A percentile compares a stretch with the other conserved stretches of the same genome.
phyloP scores from a whole-genome alignment of 2,113 vertebrate species.

The Pseudonaja textilis region DNA sequence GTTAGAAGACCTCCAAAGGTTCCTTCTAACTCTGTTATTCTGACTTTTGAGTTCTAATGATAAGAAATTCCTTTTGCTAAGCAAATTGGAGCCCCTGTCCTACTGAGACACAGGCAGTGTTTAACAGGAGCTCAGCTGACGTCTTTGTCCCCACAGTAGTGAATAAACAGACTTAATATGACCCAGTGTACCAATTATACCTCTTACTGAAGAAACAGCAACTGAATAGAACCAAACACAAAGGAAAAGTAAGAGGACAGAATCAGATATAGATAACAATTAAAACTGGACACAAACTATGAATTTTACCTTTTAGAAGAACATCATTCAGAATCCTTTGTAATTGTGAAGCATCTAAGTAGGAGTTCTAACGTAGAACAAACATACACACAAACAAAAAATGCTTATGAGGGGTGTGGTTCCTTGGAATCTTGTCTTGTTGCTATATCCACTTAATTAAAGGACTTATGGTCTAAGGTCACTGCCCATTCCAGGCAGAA shows the following conservation, averaged over 20 bases:
- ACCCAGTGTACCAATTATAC: neutral
- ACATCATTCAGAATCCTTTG: conserved; percentile 72
- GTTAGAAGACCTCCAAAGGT: neutral
- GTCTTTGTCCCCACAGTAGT: neutral
- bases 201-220: neutral
- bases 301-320: conserved; percentile 64
- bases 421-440: neutral
- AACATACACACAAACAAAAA: conserved; percentile 6
- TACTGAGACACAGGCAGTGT: neutral
- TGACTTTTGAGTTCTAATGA: neutral
- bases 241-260: conserved; percentile 2
- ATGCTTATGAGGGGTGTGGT: neutral
- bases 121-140: neutral
- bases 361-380: conserved; percentile 48
- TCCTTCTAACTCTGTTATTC: neutral
- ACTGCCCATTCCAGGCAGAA: neutral
- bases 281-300: neutral
- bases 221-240: neutral
- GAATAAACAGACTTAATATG: neutral
- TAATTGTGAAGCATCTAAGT: conserved; percentile 66
- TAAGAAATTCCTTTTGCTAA: neutral
- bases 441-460: neutral
- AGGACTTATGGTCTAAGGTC: neutral
- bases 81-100: neutral
- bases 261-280: neutral